These are phyloP conservation scores for Muscicapa adusta DNA, from an alignment of 2,113 vertebrate genomes.

Conservation along the genomic window DNA sequence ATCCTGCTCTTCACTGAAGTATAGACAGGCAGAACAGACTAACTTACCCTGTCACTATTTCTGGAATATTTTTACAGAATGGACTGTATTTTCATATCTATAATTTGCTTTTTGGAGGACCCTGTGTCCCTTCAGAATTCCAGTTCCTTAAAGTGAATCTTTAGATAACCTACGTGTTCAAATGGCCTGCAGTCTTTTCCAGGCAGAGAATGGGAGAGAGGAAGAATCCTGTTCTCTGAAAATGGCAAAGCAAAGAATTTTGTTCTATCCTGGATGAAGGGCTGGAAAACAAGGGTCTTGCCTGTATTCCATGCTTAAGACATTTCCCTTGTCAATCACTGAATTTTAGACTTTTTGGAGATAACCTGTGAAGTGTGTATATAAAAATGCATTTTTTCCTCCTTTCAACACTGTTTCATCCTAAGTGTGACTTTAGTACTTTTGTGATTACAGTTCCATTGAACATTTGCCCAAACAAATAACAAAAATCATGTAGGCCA, in stretches of 20 bases:
- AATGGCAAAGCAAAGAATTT: neutral
- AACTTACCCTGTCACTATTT: neutral
- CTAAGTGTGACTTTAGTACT: neutral
- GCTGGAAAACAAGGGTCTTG: neutral
- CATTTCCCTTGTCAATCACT: neutral
- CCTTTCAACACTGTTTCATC: neutral
- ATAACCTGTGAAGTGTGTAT: neutral
- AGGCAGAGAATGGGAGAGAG: neutral
- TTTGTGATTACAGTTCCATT: neutral
- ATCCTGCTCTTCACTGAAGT: neutral
- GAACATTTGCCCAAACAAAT: too few species aligned
- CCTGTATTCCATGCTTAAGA: neutral
- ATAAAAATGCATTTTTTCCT: neutral
- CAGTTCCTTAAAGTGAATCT: neutral
- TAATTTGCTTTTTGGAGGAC: neutral
- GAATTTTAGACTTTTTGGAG: neutral
- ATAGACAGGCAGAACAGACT: neutral
- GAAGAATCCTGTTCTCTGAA: fast-evolving
- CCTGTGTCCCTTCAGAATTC: neutral
- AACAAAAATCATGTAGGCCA: neutral
- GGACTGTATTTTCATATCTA: neutral
- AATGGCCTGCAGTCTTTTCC: neutral
- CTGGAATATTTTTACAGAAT: neutral
- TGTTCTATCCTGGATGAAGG: neutral
- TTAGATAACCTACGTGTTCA: neutral